phyloP scores from a whole-genome alignment of 2,113 vertebrate genomes.

The Dermatemys mawii region DNA sequence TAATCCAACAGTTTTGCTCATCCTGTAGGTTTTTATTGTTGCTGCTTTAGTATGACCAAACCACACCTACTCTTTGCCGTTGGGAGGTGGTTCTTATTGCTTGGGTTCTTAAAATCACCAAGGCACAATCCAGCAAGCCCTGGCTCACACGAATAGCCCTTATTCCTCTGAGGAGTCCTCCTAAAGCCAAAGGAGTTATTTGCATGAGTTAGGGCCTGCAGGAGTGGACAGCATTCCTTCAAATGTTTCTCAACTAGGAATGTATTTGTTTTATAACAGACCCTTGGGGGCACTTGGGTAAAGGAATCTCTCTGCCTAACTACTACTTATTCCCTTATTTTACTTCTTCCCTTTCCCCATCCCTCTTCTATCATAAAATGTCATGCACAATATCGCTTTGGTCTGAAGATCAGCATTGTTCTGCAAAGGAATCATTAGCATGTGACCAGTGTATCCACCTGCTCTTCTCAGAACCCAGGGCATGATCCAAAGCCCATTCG shows the following conservation, averaged over 20 bases:
- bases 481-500: background rate
- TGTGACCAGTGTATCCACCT: background rate
- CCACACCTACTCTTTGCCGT: background rate
- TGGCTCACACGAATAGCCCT: background rate
- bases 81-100: background rate
- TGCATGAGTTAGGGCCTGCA: background rate
- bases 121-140: background rate
- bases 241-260: background rate
- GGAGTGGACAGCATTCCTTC: background rate
- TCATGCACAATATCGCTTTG: background rate
- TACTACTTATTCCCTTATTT: background rate
- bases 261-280: background rate
- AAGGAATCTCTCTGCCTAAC: background rate
- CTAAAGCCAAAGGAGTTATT: background rate
- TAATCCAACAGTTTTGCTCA: conserved; percentile 32
- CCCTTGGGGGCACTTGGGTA: background rate
- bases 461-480: background rate
- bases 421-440: background rate
- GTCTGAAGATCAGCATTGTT: background rate
- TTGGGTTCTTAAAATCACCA: background rate
- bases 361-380: background rate
- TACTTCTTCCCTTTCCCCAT: background rate
- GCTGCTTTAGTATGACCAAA: conserved; percentile 7
- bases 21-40: conserved; percentile 13
- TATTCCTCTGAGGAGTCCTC: background rate